Base-by-base conservation (phyloP, 2,113 vertebrate species). In the Petroica traversi region DNA sequence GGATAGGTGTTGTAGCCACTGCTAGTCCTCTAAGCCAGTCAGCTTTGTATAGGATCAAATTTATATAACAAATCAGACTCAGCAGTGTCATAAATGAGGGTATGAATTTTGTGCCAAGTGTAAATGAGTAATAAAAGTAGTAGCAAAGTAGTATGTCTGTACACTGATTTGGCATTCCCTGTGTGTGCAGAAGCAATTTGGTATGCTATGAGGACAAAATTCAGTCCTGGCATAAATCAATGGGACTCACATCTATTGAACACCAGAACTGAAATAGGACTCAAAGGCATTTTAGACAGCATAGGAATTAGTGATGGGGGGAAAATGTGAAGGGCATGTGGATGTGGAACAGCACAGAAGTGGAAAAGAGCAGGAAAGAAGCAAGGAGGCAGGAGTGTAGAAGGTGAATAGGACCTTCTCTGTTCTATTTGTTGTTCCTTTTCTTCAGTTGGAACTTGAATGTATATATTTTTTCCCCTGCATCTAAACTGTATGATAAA, bases 141-240 rank as follows among this genome's bases (percentile, higher is more conserved):
- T 72, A 81, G 87, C 76, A 74, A 86, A 84, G 61, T 84, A 40
- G 31, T 61, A 69, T 20, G n/a, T 69, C 67, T 79, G 49, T 33
- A 36, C 2, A 5, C 87, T 85, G 54, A 85, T 94, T 93, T 94
- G 83, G 74, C 78, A 90, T 89, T 95, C 89, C 48, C 49, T 11
- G 55, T 26, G 81, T 80, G 93, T 69, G 67, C 88, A 85, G 90
- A 76, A 96, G 85, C 87, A 73, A 92, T 77, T 75, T 89, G 85
- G 88, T 93, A 92, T 94, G 93, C 85, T 41, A 61, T 83, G 58
- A 38, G 62, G 78, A 88, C 63, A 83, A 89, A 89, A 93, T 88
- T 89, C 67, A 93, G 62, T 68, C 83, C 86, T 92, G 95, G 91
- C 78, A 73, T 93, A 94, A 91, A 94, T 94, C 89, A 90, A 79